Base-by-base conservation (phyloP, 2,888 invertebrate genomes). In the Bombylius discolor region DNA sequence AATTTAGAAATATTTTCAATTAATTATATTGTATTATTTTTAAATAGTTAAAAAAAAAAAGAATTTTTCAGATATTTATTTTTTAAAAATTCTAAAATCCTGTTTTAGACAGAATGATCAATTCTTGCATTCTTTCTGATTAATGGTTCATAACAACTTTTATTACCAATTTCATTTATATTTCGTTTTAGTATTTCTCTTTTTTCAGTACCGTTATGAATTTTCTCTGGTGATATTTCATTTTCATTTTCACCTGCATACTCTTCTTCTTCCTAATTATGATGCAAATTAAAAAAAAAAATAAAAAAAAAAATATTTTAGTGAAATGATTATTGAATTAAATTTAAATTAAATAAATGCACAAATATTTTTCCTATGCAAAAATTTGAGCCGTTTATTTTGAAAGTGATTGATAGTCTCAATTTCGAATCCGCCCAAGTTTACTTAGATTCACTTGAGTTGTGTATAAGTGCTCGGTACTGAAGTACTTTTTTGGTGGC, bases 261-360 rank as follows among this genome's bases (percentile, higher is more conserved):
- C 14, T 59, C 59, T 23, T 59, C 59, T 12, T 59, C 59, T n/a
- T 59, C 59, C 59, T 59, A 23, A 23, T 23, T 23, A 23, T 23
- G 51, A 34, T 23, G 4, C 33, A 48, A 32, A 48, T 33, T 32
- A 12, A 12, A 32, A 31, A 31, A 5, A 3, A 48, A 33, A 32
- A 33, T 32, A 33, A 5, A 49, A 5, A 49, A 32, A 9, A n/a
- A 47, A 4, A 9, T 47, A 47, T 47, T 47, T 47, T 23, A 23
- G 23, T 13, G 0, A 23, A 47, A 23, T 47, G 5, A 23, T 23
- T 14, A 47, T 47, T n/a, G 6, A 14, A 47, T 47, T 9, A 23
- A 23, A 3, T 23, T 23, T 23, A 2, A 23, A 23, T 23, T 23
- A 23, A 23, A 23, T 23, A 23, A 23, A 23, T 3, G 23, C 3